Evolutionary conservation across 2,113 vertebrate genomes (phyloP), one percentile per base, ranked within the genome.

Genomic region (Neolamprologus toae): DNA sequence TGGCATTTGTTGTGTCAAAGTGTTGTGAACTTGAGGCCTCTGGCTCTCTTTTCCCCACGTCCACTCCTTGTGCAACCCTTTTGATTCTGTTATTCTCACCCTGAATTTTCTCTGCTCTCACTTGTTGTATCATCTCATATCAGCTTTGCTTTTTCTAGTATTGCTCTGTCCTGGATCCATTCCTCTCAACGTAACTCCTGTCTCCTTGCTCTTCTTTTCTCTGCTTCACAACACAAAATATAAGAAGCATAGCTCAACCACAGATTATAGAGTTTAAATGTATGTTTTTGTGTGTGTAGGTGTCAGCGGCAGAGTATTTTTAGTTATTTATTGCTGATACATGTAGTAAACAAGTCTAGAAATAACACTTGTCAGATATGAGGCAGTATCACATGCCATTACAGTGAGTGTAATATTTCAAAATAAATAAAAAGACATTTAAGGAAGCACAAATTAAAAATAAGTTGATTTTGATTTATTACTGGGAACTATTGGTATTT

Each of bases 1-100:
- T 88, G 88, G 90, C 37, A 66, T 86, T 93, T 90, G 83, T 90
- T 91, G 78, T 87, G 86, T 89, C 87, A 85, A 85, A 89, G 83
- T 86, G 57, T 80, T 87, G 84, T 91, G 91, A 91, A 83, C 78
- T 78, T 11, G 68, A 81, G 42, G 79, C 89, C 42, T n/a, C 37
- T 76, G 71, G 80, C 78, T 81, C 26, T 83, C 88, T 66, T 73
- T 90, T 89, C 59, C 37, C 59, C 1, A 4, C n/a, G 76, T 87
- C 82, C 82, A 86, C 71, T 71, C 85, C 14, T 42, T 4, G 33
- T 82, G 37, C 88, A 87, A 79, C 23, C 4, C 26, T 78, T 33
- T 51, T 49, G 71, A 78, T 78, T 54, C 55, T 86, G 9, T 63
- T 35, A 63, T 73, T 59, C 19, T 82, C 33, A 21, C n/a, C 57